Conservation (phyloP, 2,113 vertebrate species). For the Phaethon lepturus region DNA sequence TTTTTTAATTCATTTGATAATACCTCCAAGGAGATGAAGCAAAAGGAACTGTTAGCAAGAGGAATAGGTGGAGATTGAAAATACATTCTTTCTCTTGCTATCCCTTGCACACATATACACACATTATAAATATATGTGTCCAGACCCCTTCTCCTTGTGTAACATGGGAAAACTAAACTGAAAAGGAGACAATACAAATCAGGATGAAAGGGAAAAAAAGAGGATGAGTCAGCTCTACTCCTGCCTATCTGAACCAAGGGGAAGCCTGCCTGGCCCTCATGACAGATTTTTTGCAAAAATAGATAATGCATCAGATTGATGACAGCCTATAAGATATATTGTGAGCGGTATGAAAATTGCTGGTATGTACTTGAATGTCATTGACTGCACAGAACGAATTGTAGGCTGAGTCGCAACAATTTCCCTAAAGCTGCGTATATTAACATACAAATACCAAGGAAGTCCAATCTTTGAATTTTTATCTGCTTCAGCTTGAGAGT, state of each 20-base stretch:
- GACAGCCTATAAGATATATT: not conserved
- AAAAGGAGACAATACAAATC: not conserved
- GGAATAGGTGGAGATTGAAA: not conserved
- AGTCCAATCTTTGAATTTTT: slow-evolving; percentile 41
- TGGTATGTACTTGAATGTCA: slow-evolving; percentile 22
- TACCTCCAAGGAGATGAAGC: not conserved
- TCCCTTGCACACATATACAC: not conserved
- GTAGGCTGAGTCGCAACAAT: not conserved
- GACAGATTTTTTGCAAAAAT: not conserved
- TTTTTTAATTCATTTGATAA: too few species aligned
- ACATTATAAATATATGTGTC: not conserved
- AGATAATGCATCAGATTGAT: slow-evolving; percentile 2
- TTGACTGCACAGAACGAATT: not conserved
- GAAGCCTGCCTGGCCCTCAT: not conserved
- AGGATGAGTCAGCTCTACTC: not conserved
- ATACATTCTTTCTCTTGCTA: not conserved
- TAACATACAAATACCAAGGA: slow-evolving; percentile 47
- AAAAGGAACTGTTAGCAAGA: not conserved
- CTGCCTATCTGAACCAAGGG: not conserved
- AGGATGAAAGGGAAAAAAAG: not conserved
- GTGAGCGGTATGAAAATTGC: not conserved
- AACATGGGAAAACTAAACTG: not conserved
- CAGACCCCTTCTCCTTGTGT: not conserved
- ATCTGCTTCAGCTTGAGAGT: slow-evolving; percentile 31
- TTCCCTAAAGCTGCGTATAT: slow-evolving; percentile 42